phyloP scores from a whole-genome alignment of 2,888 invertebrate species.

The Crioceris asparagi region DNA sequence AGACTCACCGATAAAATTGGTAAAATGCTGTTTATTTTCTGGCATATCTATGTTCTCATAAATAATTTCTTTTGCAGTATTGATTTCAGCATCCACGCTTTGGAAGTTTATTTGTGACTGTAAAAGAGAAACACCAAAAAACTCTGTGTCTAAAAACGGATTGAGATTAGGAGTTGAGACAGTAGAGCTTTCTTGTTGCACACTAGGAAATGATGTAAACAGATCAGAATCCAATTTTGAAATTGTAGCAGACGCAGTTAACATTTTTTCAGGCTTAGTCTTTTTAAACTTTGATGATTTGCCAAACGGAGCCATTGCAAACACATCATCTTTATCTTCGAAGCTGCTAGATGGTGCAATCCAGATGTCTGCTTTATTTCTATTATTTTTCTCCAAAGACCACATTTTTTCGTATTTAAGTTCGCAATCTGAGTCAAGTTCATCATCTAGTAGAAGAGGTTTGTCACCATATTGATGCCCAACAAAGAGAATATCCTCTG shows the following conservation, averaged over 20 bases:
- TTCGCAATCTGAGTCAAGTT: slow-evolving; percentile 53
- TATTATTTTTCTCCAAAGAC: slow-evolving; percentile 15
- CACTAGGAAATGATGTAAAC: neutral
- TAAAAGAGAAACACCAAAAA: neutral
- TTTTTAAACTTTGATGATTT: slow-evolving; percentile 23
- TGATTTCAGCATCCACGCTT: slow-evolving; percentile 24
- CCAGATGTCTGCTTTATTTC: slow-evolving; percentile 30
- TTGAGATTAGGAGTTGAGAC: slow-evolving; percentile 23
- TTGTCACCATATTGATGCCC: slow-evolving; percentile 67
- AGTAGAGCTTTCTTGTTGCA: slow-evolving; percentile 4
- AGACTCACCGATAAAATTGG: slow-evolving; percentile 9
- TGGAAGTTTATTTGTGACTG: slow-evolving; percentile 25
- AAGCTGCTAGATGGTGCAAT: slow-evolving; percentile 33
- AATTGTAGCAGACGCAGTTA: slow-evolving; percentile 5
- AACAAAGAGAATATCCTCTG: slow-evolving; percentile 50
- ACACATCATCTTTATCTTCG: slow-evolving; percentile 49
- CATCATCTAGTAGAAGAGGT: slow-evolving; percentile 66
- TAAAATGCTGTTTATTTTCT: slow-evolving; percentile 12
- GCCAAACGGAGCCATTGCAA: slow-evolving; percentile 58
- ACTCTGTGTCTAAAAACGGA: slow-evolving; percentile 30
- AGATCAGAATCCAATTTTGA: no score
- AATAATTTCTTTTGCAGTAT: slow-evolving; percentile 13
- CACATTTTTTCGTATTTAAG: slow-evolving; percentile 26
- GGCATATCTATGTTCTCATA: slow-evolving; percentile 25
- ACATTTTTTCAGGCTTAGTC: slow-evolving; percentile 6